Percentiles rank a stretch among this genome's conserved stretches.
Conservation (phyloP, 30 jellyfish, hydroid and myxozoan genomes). For the Turritopsis rubra region DNA sequence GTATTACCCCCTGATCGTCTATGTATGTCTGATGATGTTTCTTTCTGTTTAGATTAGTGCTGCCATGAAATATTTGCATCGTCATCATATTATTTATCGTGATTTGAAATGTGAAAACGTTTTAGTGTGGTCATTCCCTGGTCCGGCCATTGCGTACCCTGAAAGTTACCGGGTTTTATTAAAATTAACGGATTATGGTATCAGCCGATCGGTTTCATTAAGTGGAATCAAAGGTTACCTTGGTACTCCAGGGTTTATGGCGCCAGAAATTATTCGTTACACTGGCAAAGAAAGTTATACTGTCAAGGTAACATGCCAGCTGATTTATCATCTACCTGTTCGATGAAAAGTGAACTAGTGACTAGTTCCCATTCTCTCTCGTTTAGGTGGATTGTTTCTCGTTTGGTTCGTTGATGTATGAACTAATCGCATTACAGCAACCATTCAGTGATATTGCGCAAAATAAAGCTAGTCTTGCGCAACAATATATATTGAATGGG, state of each 20-base stretch:
- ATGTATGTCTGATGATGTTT: background rate
- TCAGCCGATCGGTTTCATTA: constrained; percentile 78
- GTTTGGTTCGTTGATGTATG: constrained; percentile 89
- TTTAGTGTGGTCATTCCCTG: constrained; percentile 85
- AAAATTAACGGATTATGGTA: constrained; percentile 87
- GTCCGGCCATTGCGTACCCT: constrained; percentile 45
- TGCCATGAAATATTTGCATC: constrained; percentile 80
- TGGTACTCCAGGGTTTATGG: constrained; percentile 92
- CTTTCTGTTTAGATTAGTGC: constrained; percentile 42
- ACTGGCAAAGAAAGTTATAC: constrained; percentile 84
- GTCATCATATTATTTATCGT: constrained; percentile 69
- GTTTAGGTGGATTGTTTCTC: constrained; percentile 86
- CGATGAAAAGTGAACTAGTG: background rate
- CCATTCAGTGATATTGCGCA: constrained; percentile 60
- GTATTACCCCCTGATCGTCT: too few species aligned
- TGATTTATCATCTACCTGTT: background rate
- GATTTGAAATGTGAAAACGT: constrained; percentile 89
- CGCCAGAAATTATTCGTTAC: constrained; percentile 82
- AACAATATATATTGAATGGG: constrained; percentile 61
- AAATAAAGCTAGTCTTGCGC: constrained; percentile 38
- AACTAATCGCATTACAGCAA: constrained; percentile 65
- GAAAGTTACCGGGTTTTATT: constrained; percentile 31
- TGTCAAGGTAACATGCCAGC: constrained; percentile 45
- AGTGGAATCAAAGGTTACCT: constrained; percentile 72
- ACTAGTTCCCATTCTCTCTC: background rate